Evolutionary conservation across 2,113 vertebrate species (phyloP).

Genomic region (Ammodytes dubius): DNA sequence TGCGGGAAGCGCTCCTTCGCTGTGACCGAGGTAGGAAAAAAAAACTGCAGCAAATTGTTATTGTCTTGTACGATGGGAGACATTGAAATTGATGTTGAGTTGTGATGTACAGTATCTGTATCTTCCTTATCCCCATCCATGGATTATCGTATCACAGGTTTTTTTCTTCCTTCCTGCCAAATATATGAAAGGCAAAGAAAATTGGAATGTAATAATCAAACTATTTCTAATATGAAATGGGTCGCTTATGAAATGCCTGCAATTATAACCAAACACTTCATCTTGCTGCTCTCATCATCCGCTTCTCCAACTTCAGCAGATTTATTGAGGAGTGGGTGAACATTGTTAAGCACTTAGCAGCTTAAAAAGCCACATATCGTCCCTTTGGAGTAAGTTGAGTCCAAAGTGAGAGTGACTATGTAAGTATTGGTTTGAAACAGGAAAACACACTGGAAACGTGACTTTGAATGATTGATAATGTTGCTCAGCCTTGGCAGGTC

Average conservation of each 20-base stretch:
- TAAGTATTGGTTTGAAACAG: background rate
- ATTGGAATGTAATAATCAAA: background rate
- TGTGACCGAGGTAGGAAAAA: slow-evolving; percentile 91
- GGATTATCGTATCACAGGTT: background rate
- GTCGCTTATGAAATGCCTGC: background rate
- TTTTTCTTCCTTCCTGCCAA: background rate
- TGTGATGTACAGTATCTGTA: background rate
- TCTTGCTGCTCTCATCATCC: background rate
- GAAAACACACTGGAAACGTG: background rate
- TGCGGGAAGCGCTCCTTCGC: slow-evolving; percentile 97
- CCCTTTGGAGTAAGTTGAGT: background rate
- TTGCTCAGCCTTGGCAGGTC: background rate
- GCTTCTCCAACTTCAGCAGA: background rate
- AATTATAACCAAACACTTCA: background rate
- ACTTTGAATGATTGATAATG: background rate
- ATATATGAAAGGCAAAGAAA: background rate
- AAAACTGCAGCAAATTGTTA: background rate
- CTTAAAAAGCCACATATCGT: background rate
- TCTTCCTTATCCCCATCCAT: background rate
- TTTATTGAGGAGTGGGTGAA: background rate
- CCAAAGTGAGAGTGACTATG: background rate
- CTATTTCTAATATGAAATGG: background rate
- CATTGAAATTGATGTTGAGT: background rate
- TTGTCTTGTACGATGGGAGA: background rate
- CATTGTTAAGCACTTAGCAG: background rate